These are phyloP conservation scores for Lepidocyrtoides sp. DNA, from an alignment of 2,888 invertebrate genomes.

Conservation along the genomic window DNA sequence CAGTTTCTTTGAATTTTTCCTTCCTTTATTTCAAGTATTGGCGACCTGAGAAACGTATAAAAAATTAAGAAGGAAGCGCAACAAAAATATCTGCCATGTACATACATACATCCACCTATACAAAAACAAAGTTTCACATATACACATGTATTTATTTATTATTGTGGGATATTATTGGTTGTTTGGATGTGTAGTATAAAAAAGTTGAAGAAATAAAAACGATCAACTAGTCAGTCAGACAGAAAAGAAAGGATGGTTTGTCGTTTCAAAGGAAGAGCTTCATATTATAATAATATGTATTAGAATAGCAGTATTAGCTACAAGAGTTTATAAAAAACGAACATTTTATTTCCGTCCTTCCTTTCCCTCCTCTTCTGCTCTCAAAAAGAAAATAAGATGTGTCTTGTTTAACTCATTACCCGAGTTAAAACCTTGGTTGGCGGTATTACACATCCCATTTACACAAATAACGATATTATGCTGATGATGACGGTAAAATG, in stretches of 20 bases:
- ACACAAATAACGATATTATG: slow-evolving; percentile 34
- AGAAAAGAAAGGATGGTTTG: slow-evolving; percentile 59
- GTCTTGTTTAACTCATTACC: slow-evolving; percentile 66
- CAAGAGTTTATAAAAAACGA: slow-evolving; percentile 58
- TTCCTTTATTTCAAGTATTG: slow-evolving; percentile 30
- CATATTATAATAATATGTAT: neutral
- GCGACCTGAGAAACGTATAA: slow-evolving; percentile 40
- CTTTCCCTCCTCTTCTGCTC: slow-evolving; percentile 25
- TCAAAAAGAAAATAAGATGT: slow-evolving; percentile 33
- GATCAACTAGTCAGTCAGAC: slow-evolving; percentile 40
- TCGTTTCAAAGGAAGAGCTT: slow-evolving; percentile 35
- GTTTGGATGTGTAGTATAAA: neutral
- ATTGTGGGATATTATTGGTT: neutral
- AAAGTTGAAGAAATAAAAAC: slow-evolving; percentile 31
- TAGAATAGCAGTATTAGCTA: slow-evolving; percentile 5
- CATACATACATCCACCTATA: neutral
- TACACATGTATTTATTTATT: neutral
- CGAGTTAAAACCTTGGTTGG: slow-evolving; percentile 44
- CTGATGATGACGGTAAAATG: slow-evolving; percentile 46
- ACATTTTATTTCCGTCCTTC: slow-evolving; percentile 27
- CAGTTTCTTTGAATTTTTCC: slow-evolving; percentile 13
- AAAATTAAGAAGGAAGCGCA: slow-evolving; percentile 18
- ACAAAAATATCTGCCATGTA: neutral
- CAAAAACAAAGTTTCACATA: neutral
- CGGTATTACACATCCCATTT: slow-evolving; percentile 55